These are phyloP conservation scores for Coelogynopora nodosa DNA, from an alignment of 2,888 invertebrate species.

Conservation along the genomic window DNA sequence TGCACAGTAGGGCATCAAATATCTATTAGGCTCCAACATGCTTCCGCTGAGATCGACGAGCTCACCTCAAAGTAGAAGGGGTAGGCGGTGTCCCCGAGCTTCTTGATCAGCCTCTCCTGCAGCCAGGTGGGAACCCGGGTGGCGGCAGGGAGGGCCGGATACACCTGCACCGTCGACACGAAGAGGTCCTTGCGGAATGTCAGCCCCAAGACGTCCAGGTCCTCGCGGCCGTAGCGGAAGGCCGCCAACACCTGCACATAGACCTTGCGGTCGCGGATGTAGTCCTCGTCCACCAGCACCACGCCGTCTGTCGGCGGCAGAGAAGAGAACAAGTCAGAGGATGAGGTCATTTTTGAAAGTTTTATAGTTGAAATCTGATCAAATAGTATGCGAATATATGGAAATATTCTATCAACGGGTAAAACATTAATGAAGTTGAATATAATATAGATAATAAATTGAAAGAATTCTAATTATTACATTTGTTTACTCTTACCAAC, in stretches of 20 bases:
- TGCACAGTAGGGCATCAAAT: too few relatives aligned
- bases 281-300: constrained; percentile 93
- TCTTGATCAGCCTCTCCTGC: constrained; percentile 88
- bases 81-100: constrained; percentile 90
- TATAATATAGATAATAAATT: background rate
- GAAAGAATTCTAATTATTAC: background rate
- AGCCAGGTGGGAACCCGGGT: constrained; percentile 72
- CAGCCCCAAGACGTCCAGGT: constrained; percentile 91
- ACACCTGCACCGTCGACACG: constrained; percentile 78
- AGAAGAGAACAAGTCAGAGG: too few relatives aligned
- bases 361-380: too few relatives aligned
- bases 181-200: constrained; percentile 96
- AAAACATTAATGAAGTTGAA: too few relatives aligned
- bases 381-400: too few relatives aligned
- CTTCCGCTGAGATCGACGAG: constrained; percentile 46
- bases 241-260: constrained; percentile 94
- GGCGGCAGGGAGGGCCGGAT: constrained; percentile 50
- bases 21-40: too few relatives aligned
- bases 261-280: constrained; percentile 89
- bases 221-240: constrained; percentile 95
- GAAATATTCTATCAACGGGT: too few relatives aligned
- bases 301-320: constrained; percentile 73
- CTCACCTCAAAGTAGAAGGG: constrained; percentile 72
- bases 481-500: constrained; percentile 63
- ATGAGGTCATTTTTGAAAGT: too few relatives aligned